Evolutionary conservation across 2,888 invertebrate species (phyloP).

Genomic region (Cantharis rufa): DNA sequence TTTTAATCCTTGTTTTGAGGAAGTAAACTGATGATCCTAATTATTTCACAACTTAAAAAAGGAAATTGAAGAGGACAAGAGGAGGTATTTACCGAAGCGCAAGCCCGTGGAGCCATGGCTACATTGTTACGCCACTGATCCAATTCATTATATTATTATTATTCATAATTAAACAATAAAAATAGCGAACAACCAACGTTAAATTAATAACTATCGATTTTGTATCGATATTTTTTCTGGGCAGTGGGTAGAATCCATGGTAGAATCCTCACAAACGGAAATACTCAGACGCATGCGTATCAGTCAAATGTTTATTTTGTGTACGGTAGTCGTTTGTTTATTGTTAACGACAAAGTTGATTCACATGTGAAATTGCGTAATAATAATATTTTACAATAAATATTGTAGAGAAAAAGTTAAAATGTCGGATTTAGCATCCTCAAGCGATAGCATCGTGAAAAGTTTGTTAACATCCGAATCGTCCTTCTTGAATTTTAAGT

Average conservation of each 20-base stretch:
- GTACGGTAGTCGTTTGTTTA: neutral
- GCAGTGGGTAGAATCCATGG: neutral
- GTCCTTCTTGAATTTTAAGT: neutral
- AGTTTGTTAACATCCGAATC: constrained; percentile 11
- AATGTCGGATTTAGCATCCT: neutral
- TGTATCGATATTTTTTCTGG: neutral
- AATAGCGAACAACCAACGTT: too few relatives aligned
- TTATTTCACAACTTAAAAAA: too few relatives aligned
- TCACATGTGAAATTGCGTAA: neutral
- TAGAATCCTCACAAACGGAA: neutral
- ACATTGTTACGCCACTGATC: too few relatives aligned
- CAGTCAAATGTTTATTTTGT: neutral
- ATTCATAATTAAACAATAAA: too few relatives aligned
- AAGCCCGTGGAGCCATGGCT: too few relatives aligned
- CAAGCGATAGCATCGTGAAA: constrained; percentile 13
- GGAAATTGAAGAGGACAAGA: too few relatives aligned
- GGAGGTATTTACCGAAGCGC: too few relatives aligned
- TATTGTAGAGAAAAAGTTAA: neutral
- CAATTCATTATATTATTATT: too few relatives aligned
- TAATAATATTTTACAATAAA: neutral
- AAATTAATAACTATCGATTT: too few relatives aligned
- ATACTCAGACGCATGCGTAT: neutral
- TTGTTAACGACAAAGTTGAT: neutral
- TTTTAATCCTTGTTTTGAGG: too few relatives aligned
- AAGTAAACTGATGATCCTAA: too few relatives aligned